These are phyloP conservation scores for Pristiophorus japonicus DNA, from an alignment of 2,113 vertebrate genomes.

Conservation along the genomic window DNA sequence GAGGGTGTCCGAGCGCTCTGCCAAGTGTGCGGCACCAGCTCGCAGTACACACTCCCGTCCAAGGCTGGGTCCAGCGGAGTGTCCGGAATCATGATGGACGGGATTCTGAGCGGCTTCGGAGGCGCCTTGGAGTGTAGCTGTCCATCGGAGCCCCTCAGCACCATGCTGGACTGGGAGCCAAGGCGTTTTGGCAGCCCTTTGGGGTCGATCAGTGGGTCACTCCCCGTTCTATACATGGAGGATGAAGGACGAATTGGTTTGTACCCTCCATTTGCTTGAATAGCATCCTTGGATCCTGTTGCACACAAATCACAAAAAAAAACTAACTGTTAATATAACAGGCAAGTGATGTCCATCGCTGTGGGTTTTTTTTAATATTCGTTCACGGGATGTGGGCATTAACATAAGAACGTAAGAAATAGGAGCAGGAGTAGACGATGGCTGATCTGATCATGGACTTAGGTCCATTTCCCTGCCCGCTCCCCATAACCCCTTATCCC, in stretches of 20 bases:
- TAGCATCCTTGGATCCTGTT: slow-evolving; percentile 49
- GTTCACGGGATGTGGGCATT: too few relatives aligned
- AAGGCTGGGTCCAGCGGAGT: slow-evolving; percentile 41
- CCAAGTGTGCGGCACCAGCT: slow-evolving; percentile 62
- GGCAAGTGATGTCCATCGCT: neutral
- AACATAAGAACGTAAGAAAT: too few relatives aligned
- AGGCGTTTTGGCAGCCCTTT: slow-evolving; percentile 43
- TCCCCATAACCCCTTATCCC: too few relatives aligned
- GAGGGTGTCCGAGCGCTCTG: slow-evolving; percentile 42
- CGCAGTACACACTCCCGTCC: slow-evolving; percentile 46
- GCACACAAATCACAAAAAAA: slow-evolving; percentile 10
- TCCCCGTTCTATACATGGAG: slow-evolving; percentile 67
- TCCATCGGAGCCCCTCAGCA: slow-evolving; percentile 69
- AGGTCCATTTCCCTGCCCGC: too few relatives aligned
- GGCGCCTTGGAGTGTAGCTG: slow-evolving; percentile 67
- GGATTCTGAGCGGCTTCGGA: slow-evolving; percentile 64
- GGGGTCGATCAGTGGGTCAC: slow-evolving; percentile 63
- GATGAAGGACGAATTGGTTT: slow-evolving; percentile 48
- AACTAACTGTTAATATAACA: neutral
- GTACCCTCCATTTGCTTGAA: slow-evolving; percentile 42
- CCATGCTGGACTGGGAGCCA: slow-evolving; percentile 47
- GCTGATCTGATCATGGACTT: too few relatives aligned
- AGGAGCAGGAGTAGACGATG: too few relatives aligned
- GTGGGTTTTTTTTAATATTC: too few relatives aligned
- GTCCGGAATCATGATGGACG: slow-evolving; percentile 57